phyloP scores from a whole-genome alignment of 2,888 invertebrate species.

The Drosophila ustulata region DNA sequence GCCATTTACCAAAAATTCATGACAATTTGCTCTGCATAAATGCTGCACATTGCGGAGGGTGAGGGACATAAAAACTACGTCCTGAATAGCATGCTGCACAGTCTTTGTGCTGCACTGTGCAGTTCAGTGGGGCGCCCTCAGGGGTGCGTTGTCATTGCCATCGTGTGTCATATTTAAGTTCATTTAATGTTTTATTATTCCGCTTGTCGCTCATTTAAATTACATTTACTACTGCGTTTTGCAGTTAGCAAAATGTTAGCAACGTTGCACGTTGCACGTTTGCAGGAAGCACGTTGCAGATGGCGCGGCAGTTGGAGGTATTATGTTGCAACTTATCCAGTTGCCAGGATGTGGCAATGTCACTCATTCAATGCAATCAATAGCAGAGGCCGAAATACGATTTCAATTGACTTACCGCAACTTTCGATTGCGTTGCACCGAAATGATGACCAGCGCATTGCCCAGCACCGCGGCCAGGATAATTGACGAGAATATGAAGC shows the following conservation, averaged over 20 bases:
- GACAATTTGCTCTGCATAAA: slow-evolving; percentile 3
- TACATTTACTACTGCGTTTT: slow-evolving; percentile 47
- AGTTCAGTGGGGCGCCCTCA: slow-evolving; percentile 1
- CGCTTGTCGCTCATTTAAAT: slow-evolving; percentile 71
- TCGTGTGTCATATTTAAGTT: slow-evolving; percentile 63
- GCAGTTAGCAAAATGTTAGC: slow-evolving; percentile 31
- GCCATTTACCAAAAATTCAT: slow-evolving; percentile 3
- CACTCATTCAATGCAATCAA: slow-evolving; percentile 12
- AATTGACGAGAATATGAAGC: slow-evolving; percentile 92
- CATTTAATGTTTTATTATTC: slow-evolving; percentile 65
- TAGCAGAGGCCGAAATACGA: neutral
- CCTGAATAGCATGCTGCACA: slow-evolving; percentile 7
- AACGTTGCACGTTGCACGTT: slow-evolving; percentile 2
- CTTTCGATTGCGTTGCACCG: slow-evolving; percentile 85
- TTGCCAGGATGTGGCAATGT: slow-evolving; percentile 12
- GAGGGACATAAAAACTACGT: neutral
- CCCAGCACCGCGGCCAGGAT: slow-evolving; percentile 96
- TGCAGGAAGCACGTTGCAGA: neutral
- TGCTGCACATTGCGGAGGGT: neutral
- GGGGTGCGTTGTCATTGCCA: slow-evolving; percentile 36
- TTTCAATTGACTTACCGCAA: slow-evolving; percentile 82
- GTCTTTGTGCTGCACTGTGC: neutral
- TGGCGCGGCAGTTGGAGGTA: slow-evolving; percentile 5
- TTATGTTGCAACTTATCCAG: slow-evolving; percentile 13
- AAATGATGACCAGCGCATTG: slow-evolving; percentile 92